Evolutionary conservation across 2,797 vertebrate species (phyloP), one percentile per base, ranked within the genome.

Genomic region (Glyptemys insculpta): DNA sequence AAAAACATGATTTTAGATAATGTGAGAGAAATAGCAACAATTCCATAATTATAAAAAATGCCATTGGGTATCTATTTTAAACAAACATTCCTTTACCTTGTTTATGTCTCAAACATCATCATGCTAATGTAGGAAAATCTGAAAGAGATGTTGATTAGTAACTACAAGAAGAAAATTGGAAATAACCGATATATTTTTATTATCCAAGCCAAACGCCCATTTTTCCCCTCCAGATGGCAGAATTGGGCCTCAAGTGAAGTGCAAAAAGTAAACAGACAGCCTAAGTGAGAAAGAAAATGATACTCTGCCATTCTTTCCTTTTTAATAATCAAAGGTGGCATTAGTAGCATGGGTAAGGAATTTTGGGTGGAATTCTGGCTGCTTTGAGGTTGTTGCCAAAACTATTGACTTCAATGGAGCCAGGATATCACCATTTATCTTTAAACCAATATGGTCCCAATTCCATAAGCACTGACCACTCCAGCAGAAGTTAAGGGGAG

Each of bases 1-100:
- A 95, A 97, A 96, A 94, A 85, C 82, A 87, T 96, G 92, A 94
- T 91, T 94, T 76, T 76, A 96, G 94, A 85, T 92, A 96, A 97
- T 74, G 76, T 86, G 41, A 96, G 94, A 95, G 94, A 89, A 94
- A 86, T 96, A 95, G 86, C 57, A 62, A 86, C 96, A 94, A 96
- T 97, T 94, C 85, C 80, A 50, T 0, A 1, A 89, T 89, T 95
- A 92, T 50, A 87, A 95, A 95, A 96, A 49, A 78, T 90, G 79
- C n/a, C 44, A 65, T 91, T 78, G 29, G 79, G 87, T 72, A 94
- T 93, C 79, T 83, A 81, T 93, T 95, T 96, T 86, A 94, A 93
- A 85, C 54, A 97, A 96, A 95, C 59, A 89, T 29, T 93, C 74
- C 83, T 95, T 95, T 94, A 93, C 88, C 86, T 83, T 94, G 27